Evolutionary conservation across 2,797 vertebrate genomes (phyloP).

Genomic region (Notamacropus eugenii): DNA sequence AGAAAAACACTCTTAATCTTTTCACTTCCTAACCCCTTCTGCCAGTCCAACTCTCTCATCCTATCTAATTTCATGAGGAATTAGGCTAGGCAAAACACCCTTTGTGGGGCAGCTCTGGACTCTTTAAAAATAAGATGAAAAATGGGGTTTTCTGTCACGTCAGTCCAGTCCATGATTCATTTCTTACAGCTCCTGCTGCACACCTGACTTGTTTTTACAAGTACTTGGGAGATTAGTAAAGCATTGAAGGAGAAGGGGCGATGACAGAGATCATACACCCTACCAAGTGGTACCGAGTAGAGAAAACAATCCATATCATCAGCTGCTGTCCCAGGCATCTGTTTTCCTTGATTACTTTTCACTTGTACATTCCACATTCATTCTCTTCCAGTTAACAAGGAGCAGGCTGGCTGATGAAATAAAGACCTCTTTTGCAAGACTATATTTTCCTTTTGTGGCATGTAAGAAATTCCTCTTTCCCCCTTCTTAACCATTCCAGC

Average conservation of each 20-base stretch:
- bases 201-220: conserved; percentile 52
- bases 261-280: neutral
- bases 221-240: neutral
- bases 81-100: neutral
- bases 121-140: conserved; percentile 30
- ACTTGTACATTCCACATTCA: conserved; percentile 54
- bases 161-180: conserved; percentile 34
- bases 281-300: conserved; percentile 18
- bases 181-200: neutral
- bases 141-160: neutral
- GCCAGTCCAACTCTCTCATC: rapidly evolving
- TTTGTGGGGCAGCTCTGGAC: neutral
- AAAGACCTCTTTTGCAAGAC: conserved; percentile 1
- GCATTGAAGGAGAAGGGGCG: neutral
- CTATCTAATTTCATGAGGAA: neutral
- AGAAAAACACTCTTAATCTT: neutral
- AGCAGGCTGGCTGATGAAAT: neutral
- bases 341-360: neutral
- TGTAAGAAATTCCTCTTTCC: conserved; percentile 21
- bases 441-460: conserved; percentile 27
- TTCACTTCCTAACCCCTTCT: neutral
- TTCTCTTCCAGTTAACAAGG: conserved; percentile 32
- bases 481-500: conserved; percentile 49
- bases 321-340: neutral
- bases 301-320: conserved; percentile 6